phyloP scores from a whole-genome alignment of 2,888 invertebrate species.

The Anorthoa munda region DNA sequence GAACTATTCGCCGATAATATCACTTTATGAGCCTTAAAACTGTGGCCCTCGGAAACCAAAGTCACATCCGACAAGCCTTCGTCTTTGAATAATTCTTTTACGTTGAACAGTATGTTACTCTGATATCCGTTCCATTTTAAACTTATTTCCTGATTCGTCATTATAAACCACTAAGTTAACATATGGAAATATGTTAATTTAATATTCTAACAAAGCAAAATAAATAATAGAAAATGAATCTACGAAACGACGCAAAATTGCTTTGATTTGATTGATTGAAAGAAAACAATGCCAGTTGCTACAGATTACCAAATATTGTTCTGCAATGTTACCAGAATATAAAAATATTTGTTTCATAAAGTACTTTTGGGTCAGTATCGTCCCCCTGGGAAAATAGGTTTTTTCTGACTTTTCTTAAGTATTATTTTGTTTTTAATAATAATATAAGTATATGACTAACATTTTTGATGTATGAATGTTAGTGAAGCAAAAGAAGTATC shows the following conservation, averaged over 20 bases:
- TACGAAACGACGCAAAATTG: slow-evolving; percentile 68
- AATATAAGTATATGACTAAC: too few species aligned
- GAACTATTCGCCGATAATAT: slow-evolving; percentile 93
- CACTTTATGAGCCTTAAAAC: slow-evolving; percentile 93
- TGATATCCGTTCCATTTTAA: slow-evolving; percentile 93
- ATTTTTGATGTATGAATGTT: too few species aligned
- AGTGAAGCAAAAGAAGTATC: too few species aligned
- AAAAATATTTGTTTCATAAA: not conserved
- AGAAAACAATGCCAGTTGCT: slow-evolving; percentile 64
- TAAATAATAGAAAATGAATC: slow-evolving; percentile 68
- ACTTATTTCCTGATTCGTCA: slow-evolving; percentile 92
- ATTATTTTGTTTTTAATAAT: too few species aligned
- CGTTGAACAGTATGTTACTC: slow-evolving; percentile 92
- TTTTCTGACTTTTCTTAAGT: too few species aligned
- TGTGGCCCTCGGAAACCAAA: slow-evolving; percentile 92
- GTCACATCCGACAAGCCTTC: slow-evolving; percentile 93
- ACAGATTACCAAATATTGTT: slow-evolving; percentile 38
- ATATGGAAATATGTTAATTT: slow-evolving; percentile 30
- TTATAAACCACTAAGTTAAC: slow-evolving; percentile 62
- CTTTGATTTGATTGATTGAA: slow-evolving; percentile 49
- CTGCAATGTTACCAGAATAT: slow-evolving; percentile 22
- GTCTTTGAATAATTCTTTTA: slow-evolving; percentile 92
- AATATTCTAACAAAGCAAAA: slow-evolving; percentile 46
- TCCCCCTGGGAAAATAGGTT: too few species aligned
- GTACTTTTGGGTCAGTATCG: too few species aligned